Evolutionary conservation across 2,888 invertebrate genomes (phyloP).

Genomic region (Phengaris alcon): DNA sequence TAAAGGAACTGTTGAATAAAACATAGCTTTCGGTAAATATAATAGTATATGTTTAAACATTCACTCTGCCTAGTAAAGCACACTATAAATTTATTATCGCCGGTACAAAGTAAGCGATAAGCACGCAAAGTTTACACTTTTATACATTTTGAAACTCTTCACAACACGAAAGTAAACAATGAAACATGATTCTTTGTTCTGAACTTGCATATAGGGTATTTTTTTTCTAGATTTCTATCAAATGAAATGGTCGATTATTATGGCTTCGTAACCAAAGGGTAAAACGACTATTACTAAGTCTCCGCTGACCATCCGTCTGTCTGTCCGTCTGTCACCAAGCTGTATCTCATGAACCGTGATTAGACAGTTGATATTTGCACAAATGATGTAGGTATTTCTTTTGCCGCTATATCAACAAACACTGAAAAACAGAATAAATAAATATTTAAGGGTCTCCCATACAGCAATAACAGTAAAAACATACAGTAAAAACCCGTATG

Average conservation of each 20-base stretch:
- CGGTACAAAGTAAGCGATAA: neutral
- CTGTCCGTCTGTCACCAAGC: too few species aligned
- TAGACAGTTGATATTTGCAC: too few species aligned
- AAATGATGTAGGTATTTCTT: too few species aligned
- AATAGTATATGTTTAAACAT: neutral
- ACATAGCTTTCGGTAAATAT: neutral
- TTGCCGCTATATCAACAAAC: too few species aligned
- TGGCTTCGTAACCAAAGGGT: too few species aligned
- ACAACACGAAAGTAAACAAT: neutral
- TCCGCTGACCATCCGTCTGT: too few species aligned
- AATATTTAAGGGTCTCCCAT: too few species aligned
- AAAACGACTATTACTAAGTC: too few species aligned
- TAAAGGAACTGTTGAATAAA: neutral
- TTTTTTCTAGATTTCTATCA: neutral
- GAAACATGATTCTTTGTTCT: neutral
- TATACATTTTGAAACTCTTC: constrained; percentile 1
- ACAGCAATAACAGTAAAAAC: too few species aligned
- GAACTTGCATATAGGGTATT: neutral
- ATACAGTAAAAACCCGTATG: too few species aligned
- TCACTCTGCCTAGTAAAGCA: neutral
- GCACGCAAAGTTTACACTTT: constrained; percentile 7
- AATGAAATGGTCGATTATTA: neutral
- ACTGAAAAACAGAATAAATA: too few species aligned
- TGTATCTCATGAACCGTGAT: too few species aligned
- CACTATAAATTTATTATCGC: constrained; percentile 9